Evolutionary conservation across 1,140 invertebrate genomes (phyloP), one percentile per base, ranked within the genome.

Genomic region (Latrodectus geometricus): DNA sequence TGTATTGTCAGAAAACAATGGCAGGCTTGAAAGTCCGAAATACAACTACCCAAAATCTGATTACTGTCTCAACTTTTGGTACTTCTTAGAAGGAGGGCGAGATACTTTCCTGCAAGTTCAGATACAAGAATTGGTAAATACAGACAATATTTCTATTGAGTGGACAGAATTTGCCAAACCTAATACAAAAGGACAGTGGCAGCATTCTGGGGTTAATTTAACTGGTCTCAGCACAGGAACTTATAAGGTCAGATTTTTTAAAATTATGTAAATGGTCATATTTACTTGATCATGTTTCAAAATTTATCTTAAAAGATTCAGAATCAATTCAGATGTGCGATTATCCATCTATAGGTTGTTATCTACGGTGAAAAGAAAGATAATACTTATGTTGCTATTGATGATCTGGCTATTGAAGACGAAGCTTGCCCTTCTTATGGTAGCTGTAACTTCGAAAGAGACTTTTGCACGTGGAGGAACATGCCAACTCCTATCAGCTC

Each of bases 401-500:
- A 88, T 54, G 87, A 88, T 17, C 21, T 88, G 15, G 61, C 50
- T 15, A 68, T 88, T 23, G 75, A 76, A 14, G 75, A 81, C 9
- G 81, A 35, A 8, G 52, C 35, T 49, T 88, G 87, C n/a, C 81
- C 87, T 4, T 66, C 73, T 11, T 52, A 49, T 21, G 87, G 87
- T 1, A 84, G 75, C 23, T n/a, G n/a, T n/a, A n/a, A n/a, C n/a
- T n/a, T n/a, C n/a, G n/a, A n/a, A n/a, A n/a, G n/a, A n/a, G n/a
- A 88, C 50, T 81, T 88, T n/a, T 88, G 87, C 54, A 88, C 87
- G 7, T 88, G 87, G 87, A 69, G 56, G 15, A 88, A 80, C 61
- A 17, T 86, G n/a, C 52, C 49, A 9, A 52, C 12, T 11, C 81
- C 87, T 12, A 66, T 68, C 52, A 88, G 81, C 52, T 20, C 80